These are phyloP conservation scores for Procavia capensis DNA, from an alignment of 2,113 vertebrate species.

Conservation along the genomic window DNA sequence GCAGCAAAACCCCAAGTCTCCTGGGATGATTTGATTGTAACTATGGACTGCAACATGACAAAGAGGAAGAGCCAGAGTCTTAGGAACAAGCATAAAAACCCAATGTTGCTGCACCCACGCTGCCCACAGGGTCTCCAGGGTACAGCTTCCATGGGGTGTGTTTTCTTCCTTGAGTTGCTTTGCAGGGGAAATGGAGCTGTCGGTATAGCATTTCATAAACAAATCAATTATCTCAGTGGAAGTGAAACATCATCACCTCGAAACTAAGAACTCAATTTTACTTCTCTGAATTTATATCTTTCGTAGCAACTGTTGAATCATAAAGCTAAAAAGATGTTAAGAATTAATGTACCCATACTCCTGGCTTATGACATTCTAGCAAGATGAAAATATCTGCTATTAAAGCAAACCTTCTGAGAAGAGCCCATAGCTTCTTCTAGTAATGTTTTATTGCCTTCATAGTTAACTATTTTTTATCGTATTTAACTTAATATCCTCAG, in stretches of 20 bases:
- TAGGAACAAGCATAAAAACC: not conserved
- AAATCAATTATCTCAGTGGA: not conserved
- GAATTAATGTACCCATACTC: not conserved
- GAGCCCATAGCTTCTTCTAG: not conserved
- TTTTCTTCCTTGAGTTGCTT: not conserved
- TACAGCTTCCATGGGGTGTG: not conserved
- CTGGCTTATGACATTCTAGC: not conserved
- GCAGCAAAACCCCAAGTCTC: not conserved
- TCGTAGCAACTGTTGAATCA: not conserved
- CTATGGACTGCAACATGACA: not conserved
- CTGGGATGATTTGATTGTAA: not conserved
- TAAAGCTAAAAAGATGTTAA: not conserved
- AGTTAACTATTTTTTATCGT: conserved; percentile 40
- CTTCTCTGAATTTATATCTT: not conserved
- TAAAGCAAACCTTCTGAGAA: not conserved
- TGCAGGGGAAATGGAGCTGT: not conserved
- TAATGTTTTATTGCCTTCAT: not conserved
- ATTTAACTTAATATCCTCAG: not conserved
- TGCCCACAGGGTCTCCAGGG: not conserved
- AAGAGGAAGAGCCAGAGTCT: not conserved
- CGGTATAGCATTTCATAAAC: not conserved
- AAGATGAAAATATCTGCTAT: conserved; percentile 6
- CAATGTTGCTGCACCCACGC: not conserved
- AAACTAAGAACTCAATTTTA: conserved; percentile 42
- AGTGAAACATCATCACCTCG: not conserved